A percentile compares a stretch with the other conserved stretches of the same genome.
phyloP scores from a whole-genome alignment of 1,140 invertebrate genomes.

The Drosophila bocqueti region DNA sequence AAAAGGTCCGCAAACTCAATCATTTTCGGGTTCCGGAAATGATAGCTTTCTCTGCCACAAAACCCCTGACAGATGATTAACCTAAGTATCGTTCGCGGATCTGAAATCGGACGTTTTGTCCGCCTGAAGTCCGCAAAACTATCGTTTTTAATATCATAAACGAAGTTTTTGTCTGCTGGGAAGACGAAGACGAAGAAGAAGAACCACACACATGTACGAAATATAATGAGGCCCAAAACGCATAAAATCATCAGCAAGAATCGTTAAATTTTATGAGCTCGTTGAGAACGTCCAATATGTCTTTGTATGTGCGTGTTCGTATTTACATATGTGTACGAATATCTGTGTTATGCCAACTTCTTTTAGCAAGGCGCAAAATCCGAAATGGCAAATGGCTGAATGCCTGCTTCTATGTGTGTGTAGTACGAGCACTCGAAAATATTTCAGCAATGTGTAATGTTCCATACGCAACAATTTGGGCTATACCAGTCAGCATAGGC shows the following conservation, averaged over 20 bases:
- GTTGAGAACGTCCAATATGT: constrained; percentile 45
- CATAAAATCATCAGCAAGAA: constrained; percentile 65
- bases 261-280: constrained; percentile 57
- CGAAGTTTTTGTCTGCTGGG: too few species aligned
- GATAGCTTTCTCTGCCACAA: too few species aligned
- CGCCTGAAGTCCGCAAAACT: too few species aligned
- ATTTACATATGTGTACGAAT: constrained; percentile 18
- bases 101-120: too few species aligned
- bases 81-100: too few species aligned
- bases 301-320: constrained; percentile 20
- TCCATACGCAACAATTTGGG: constrained; percentile 1
- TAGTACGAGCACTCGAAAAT: constrained; percentile 40
- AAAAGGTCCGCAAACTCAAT: too few species aligned
- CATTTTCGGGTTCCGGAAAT: too few species aligned
- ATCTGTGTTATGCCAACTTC: constrained; percentile 30
- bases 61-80: too few species aligned
- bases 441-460: constrained; percentile 47
- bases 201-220: constrained; percentile 27
- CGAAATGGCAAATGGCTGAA: constrained; percentile 24
- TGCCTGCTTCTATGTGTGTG: not conserved
- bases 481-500: not conserved
- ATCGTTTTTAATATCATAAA: too few species aligned
- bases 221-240: constrained; percentile 60
- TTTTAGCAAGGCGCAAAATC: constrained; percentile 36
- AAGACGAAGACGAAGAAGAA: constrained; percentile 5